A percentile compares a stretch with the other conserved stretches of the same genome.
Evolutionary conservation across 1,140 invertebrate genomes (phyloP).

Genomic region (Drosophila aff.): DNA sequence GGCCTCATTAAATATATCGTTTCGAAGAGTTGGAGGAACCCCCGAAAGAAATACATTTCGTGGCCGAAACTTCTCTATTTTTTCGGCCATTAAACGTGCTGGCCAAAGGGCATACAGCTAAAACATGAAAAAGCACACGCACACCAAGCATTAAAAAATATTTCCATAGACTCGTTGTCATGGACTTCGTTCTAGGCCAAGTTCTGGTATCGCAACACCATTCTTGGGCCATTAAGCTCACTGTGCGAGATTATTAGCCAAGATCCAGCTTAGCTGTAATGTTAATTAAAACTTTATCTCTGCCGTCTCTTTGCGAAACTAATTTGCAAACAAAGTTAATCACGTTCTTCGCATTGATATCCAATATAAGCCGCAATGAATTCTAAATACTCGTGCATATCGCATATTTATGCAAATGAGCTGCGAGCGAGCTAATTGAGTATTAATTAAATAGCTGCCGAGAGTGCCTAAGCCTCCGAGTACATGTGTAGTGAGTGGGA

Average conservation of each 20-base stretch:
- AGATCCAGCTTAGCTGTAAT: conserved; percentile 67
- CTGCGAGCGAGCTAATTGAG: conserved; percentile 70
- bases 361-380: conserved; percentile 59
- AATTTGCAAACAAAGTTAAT: conserved; percentile 78
- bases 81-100: conserved; percentile 46
- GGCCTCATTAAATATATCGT: conserved; percentile 52
- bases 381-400: conserved; percentile 56
- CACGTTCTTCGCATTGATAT: conserved; percentile 68
- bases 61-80: conserved; percentile 51
- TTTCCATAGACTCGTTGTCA: conserved; percentile 10
- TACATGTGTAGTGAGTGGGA: conserved; percentile 60
- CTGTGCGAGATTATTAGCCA: conserved; percentile 47
- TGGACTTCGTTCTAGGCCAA: conserved; percentile 11
- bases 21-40: conserved; percentile 42
- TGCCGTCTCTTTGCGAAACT: conserved; percentile 42
- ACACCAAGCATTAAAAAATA: conserved; percentile 35
- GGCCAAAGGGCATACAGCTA: conserved; percentile 33
- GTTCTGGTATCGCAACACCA: conserved; percentile 8
- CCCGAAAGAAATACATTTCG: conserved; percentile 41
- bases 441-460: conserved; percentile 72
- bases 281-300: conserved; percentile 77
- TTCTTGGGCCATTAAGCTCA: conserved; percentile 51
- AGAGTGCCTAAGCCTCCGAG: conserved; percentile 19
- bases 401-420: conserved; percentile 72
- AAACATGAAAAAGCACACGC: conserved; percentile 8